Evolutionary conservation across 2,888 invertebrate species (phyloP), one percentile per base, ranked within the genome.

Genomic region (Chloromyia formosa): DNA sequence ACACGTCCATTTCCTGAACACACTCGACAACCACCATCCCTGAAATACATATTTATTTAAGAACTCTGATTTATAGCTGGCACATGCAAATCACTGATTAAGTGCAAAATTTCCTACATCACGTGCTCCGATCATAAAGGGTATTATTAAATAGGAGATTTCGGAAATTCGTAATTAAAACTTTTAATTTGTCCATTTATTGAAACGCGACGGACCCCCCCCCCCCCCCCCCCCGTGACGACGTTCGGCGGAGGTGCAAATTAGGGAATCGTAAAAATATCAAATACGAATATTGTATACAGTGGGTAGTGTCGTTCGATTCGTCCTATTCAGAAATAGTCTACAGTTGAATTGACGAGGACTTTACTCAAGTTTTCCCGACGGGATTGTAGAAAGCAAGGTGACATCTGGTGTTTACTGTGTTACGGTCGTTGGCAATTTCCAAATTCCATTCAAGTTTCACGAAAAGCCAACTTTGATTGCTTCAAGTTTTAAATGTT

Each of bases 21-120:
- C 4, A 42, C 16, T 42, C 62, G 12, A 35, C 62, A 9, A 18
- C 22, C 62, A 14, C 23, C 18, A 20, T 40, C 23, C 22, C 20
- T 45, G 66, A 49, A 66, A 45, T 22, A n/a, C n/a, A n/a, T n/a
- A 66, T 66, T 66, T 23, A 49, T 66, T 49, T 22, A 49, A 18
- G 45, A 45, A 18, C 23, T 18, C 16, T 69, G 69, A 69, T 69
- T 69, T 69, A 69, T 69, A 12, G 35, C 35, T 40, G 40, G 23
- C 69, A 35, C 69, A 56, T 69, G 69, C 69, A 69, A 69, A 69
- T 69, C 20, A 54, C 69, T 56, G 69, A 69, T 69, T 69, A 69
- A 69, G 56, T 35, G 35, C 56, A 69, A 69, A 40, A 69, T 69
- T 69, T 69, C 49, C 54, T 16, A 69, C 69, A 18, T 22, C 69